Evolutionary conservation across 1,140 invertebrate genomes (phyloP), one percentile per base, ranked within the genome.

Genomic region (Adelges cooleyi): DNA sequence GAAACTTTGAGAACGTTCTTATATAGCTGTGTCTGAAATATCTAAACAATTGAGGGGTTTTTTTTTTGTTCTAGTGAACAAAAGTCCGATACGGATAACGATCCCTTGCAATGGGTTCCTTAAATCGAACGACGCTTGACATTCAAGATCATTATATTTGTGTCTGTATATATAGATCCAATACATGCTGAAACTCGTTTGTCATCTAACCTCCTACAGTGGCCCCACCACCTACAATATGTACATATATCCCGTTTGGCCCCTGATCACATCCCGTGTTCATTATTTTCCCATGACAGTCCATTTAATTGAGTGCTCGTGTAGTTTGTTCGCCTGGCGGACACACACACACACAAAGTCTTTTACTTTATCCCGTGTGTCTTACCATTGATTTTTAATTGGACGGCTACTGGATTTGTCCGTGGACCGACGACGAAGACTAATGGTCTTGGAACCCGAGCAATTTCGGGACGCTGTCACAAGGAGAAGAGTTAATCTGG

Each of bases 401-500:
- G 56, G 56, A 62, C 56, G 56, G 22, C 27, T 25, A 29, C 56
- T 46, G 40, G 54, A 59, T 59, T 59, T 48, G 27, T 62, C 40
- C 56, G 27, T 15, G 5, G 17, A 33, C n/a, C n/a, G n/a, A 33
- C 29, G 56, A 62, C 56, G 54, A 48, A 48, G 56, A 62, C 56
- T 48, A 48, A 62, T 62, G 40, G 42, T 46, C 11, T 22, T 25
- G 25, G 54, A 11, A 40, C 23, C 23, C 8, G 42, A 29, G 17
- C 56, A 48, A 62, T 48, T 62, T 62, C 25, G 40, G 49, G 17
- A 46, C 25, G 56, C 44, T 48, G 56, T 62, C 54, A 44, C 22
- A 3, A 23, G 9, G 40, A 59, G 54, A 59, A 59, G 54, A 59
- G 54, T 59, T 59, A 59, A 59, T 59, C 54, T 44, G 18, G n/a